Conservation (phyloP, 2,888 invertebrate genomes). For the Drosophila planitibia region DNA sequence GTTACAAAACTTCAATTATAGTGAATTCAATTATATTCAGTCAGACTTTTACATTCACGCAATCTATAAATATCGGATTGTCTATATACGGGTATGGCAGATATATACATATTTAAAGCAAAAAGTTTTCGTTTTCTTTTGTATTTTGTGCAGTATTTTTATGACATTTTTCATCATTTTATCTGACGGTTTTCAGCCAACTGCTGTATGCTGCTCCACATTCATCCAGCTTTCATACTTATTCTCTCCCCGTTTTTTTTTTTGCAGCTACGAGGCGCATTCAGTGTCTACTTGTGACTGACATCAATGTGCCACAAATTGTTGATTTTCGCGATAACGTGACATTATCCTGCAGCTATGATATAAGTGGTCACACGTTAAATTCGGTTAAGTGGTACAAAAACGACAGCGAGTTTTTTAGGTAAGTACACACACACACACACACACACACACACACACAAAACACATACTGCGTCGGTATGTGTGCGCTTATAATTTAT, state of each 20-base stretch:
- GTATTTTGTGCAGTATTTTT: conserved; percentile 53
- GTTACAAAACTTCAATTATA: conserved; percentile 19
- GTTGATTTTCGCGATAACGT: conserved; percentile 85
- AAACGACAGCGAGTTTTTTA: conserved; percentile 86
- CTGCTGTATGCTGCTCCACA: conserved; percentile 7
- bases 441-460: conserved; percentile 10
- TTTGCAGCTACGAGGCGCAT: conserved; percentile 70
- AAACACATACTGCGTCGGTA: conserved; percentile 7
- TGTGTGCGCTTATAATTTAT: conserved; percentile 65
- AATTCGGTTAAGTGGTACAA: conserved; percentile 86
- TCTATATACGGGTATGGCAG: neutral
- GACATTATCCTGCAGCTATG: conserved; percentile 85
- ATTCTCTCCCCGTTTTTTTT: conserved; percentile 9
- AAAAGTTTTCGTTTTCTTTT: conserved; percentile 41
- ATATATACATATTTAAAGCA: conserved; percentile 39
- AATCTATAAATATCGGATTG: neutral
- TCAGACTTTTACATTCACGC: conserved; percentile 28
- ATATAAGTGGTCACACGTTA: conserved; percentile 85
- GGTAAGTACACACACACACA: conserved; percentile 77
- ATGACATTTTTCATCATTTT: conserved; percentile 72
- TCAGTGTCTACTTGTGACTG: conserved; percentile 83
- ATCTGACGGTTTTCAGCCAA: conserved; percentile 62
- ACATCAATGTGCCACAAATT: conserved; percentile 85
- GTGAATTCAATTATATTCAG: conserved; percentile 12
- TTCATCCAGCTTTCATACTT: conserved; percentile 6